phyloP scores from a whole-genome alignment of 2,797 vertebrate species.

The Menidia menidia region DNA sequence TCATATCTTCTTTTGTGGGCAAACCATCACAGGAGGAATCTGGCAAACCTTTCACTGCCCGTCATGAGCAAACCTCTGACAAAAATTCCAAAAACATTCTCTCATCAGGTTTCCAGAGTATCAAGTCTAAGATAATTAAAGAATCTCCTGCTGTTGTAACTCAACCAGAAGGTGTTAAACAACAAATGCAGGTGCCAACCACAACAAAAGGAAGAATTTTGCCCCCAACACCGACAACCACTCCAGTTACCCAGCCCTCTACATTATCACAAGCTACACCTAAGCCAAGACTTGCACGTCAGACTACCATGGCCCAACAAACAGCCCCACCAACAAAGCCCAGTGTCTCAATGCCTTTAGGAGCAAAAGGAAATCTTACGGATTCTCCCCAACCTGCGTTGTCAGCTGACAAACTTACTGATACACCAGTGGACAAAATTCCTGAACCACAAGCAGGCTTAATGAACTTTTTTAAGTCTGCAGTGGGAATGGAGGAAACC shows the following conservation, averaged over 20 bases:
- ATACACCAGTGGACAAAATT: conserved; percentile 57
- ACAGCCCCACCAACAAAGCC: conserved; percentile 51
- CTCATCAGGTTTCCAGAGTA: conserved; percentile 75
- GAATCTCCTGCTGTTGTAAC: conserved; percentile 57
- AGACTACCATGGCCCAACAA: conserved; percentile 76
- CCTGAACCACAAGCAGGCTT: conserved; percentile 83
- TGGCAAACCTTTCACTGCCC: conserved; percentile 52
- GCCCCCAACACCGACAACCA: conserved; percentile 65
- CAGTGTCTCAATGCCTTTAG: conserved; percentile 71
- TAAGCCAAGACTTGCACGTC: conserved; percentile 80
- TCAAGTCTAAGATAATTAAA: conserved; percentile 81
- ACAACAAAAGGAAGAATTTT: conserved; percentile 63
- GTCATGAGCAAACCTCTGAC: conserved; percentile 51
- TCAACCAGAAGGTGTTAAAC: conserved; percentile 49
- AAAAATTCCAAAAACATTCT: conserved; percentile 73
- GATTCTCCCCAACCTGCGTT: conserved; percentile 46
- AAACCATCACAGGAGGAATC: conserved; percentile 79
- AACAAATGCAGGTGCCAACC: conserved; percentile 46
- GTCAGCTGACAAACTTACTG: conserved; percentile 58
- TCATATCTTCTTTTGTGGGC: conserved; percentile 87
- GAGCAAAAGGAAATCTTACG: conserved; percentile 76
- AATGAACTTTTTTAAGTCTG: conserved; percentile 89
- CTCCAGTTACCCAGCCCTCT: conserved; percentile 49
- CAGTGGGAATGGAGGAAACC: conserved; percentile 81
- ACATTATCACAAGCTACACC: conserved; percentile 52